Conservation (phyloP, 2,113 vertebrate genomes). For the Motacilla alba region DNA sequence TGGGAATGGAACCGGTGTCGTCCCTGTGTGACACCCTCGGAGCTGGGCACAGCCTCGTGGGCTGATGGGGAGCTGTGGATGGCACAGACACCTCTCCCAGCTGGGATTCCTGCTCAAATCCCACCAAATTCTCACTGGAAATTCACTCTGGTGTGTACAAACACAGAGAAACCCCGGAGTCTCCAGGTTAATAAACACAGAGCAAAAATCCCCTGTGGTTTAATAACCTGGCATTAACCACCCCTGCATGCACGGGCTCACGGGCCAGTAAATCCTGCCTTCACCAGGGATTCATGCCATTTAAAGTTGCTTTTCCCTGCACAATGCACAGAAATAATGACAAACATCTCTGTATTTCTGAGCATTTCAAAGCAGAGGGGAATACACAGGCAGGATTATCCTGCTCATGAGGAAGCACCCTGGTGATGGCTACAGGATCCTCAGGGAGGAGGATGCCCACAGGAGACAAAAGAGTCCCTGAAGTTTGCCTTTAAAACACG, state of each 20-base stretch:
- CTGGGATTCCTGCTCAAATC: not conserved
- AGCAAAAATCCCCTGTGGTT: not conserved
- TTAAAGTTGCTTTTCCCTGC: not conserved
- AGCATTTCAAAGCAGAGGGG: slow-evolving; percentile 11
- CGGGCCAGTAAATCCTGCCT: not conserved
- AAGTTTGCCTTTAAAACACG: slow-evolving; percentile 9
- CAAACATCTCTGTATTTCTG: not conserved
- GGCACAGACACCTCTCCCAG: not conserved
- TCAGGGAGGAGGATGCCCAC: not conserved
- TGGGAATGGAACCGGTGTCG: not conserved
- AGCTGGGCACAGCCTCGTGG: fast-evolving
- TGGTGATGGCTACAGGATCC: not conserved
- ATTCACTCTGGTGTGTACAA: fast-evolving
- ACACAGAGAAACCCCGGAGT: fast-evolving
- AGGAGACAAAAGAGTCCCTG: slow-evolving; percentile 39
- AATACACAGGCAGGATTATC: not conserved
- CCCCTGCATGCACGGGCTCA: not conserved
- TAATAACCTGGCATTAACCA: not conserved
- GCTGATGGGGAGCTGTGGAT: fast-evolving
- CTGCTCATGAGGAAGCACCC: not conserved
- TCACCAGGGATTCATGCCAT: fast-evolving
- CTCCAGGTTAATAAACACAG: not conserved
- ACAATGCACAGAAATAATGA: not conserved
- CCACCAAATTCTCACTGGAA: not conserved
- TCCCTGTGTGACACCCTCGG: fast-evolving